Percentiles rank a stretch among this genome's conserved stretches.
Conservation (phyloP, 2,113 vertebrate genomes). For the Petaurus breviceps region DNA sequence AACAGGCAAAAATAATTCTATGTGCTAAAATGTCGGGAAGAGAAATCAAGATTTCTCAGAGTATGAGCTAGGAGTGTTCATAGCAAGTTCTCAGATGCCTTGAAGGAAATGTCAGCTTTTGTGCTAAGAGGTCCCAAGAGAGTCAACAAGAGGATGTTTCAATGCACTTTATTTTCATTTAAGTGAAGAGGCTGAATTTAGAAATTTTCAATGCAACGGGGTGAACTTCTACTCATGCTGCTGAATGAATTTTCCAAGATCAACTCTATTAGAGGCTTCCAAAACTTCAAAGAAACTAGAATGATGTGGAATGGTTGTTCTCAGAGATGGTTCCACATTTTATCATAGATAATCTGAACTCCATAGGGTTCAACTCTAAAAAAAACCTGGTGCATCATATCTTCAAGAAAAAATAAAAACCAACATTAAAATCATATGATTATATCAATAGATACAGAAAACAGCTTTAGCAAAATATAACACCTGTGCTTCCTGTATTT, state of each 20-base stretch:
- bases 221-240: not conserved
- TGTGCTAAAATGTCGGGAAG: not conserved
- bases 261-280: constrained; percentile 1
- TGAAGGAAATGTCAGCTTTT: constrained; percentile 30
- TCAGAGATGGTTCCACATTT: not conserved
- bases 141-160: not conserved
- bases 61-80: constrained; percentile 34
- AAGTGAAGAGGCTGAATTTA: constrained; percentile 36
- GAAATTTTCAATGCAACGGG: not conserved
- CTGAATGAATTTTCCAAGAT: constrained; percentile 11
- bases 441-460: not conserved
- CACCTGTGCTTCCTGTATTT: not conserved
- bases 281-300: not conserved
- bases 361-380: not conserved
- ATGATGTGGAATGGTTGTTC: constrained; percentile 1
- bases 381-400: not conserved
- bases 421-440: not conserved
- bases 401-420: not conserved
- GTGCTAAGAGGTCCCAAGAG: constrained; percentile 38
- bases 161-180: not conserved
- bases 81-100: constrained; percentile 48
- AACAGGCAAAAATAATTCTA: not conserved
- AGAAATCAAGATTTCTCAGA: constrained; percentile 37
- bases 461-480: not conserved
- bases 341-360: not conserved